A percentile compares a stretch with the other conserved stretches of the same genome.
Evolutionary conservation across 2,797 vertebrate species (phyloP).

Genomic region (Phrynocephalus forsythii): DNA sequence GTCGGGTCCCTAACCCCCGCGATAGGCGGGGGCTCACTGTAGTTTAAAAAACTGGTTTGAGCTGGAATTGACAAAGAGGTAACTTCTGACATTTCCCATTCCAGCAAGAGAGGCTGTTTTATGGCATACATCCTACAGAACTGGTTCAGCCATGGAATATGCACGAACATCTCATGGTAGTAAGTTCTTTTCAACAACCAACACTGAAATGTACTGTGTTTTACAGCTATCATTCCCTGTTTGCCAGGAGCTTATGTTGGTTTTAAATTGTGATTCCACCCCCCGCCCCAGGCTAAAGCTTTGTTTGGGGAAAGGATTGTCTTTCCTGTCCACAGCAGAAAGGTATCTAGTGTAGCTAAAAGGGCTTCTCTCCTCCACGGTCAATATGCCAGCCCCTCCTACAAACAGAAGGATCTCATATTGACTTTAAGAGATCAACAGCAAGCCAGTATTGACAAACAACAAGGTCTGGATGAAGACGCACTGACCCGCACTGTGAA

Average conservation of each 20-base stretch:
- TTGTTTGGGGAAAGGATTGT: slow-evolving; percentile 28
- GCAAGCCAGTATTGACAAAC: slow-evolving; percentile 56
- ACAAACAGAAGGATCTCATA: slow-evolving; percentile 16
- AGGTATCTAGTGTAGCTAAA: slow-evolving; percentile 16
- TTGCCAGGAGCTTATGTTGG: slow-evolving; percentile 30
- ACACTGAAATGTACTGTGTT: slow-evolving; percentile 15
- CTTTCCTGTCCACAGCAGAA: slow-evolving; percentile 20
- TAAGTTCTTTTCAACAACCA: slow-evolving; percentile 3
- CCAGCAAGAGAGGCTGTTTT: background rate
- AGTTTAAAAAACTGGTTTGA: background rate
- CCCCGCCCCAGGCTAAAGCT: slow-evolving; percentile 12
- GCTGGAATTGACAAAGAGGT: background rate
- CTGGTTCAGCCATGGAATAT: background rate
- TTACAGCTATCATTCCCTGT: slow-evolving; percentile 26
- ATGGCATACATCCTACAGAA: background rate
- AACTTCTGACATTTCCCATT: background rate
- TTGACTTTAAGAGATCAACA: slow-evolving; percentile 49
- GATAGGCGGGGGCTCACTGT: no score
- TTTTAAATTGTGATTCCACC: slow-evolving; percentile 28
- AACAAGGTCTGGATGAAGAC: slow-evolving; percentile 46
- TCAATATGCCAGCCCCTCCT: background rate
- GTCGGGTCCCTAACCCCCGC: no score
- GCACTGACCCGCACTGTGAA: slow-evolving; percentile 65
- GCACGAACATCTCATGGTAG: background rate
- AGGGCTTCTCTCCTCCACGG: background rate